Conservation (phyloP, 2,888 invertebrate genomes). For the Sipha maydis region DNA sequence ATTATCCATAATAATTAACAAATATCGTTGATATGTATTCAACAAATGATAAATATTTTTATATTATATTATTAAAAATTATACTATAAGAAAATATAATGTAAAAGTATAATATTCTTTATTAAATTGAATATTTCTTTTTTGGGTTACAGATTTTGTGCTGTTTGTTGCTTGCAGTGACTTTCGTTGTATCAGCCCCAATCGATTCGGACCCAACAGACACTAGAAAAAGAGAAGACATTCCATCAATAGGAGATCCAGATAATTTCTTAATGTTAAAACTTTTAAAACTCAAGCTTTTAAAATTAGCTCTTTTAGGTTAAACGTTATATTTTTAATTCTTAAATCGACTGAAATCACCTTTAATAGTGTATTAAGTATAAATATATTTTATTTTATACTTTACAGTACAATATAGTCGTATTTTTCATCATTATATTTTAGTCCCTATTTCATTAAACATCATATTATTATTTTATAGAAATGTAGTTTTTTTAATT, state of each 20-base stretch:
- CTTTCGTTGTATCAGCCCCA: constrained; percentile 20
- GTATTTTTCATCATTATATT: not conserved
- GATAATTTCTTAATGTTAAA: constrained; percentile 44
- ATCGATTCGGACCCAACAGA: constrained; percentile 57
- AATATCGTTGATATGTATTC: too few relatives aligned
- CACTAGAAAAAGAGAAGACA: constrained; percentile 46
- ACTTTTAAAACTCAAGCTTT: constrained; percentile 8
- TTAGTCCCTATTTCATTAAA: not conserved
- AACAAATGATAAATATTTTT: too few relatives aligned
- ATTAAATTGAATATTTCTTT: not conserved
- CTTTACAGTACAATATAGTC: not conserved
- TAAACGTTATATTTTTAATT: constrained; percentile 5
- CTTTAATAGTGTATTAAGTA: not conserved
- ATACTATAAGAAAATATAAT: too few relatives aligned
- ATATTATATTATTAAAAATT: too few relatives aligned
- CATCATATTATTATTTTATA: not conserved
- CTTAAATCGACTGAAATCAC: constrained; percentile 34
- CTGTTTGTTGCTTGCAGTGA: constrained; percentile 31
- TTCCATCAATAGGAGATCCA: constrained; percentile 44
- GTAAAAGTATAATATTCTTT: not conserved
- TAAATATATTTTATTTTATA: not conserved
- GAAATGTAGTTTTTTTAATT: not conserved
- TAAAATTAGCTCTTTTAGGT: constrained; percentile 9
- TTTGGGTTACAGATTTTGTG: constrained; percentile 29
- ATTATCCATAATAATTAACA: too few relatives aligned